A percentile compares a stretch with the other conserved stretches of the same genome.
phyloP scores from a whole-genome alignment of 2,888 invertebrate genomes.

The Rapana venosa region DNA sequence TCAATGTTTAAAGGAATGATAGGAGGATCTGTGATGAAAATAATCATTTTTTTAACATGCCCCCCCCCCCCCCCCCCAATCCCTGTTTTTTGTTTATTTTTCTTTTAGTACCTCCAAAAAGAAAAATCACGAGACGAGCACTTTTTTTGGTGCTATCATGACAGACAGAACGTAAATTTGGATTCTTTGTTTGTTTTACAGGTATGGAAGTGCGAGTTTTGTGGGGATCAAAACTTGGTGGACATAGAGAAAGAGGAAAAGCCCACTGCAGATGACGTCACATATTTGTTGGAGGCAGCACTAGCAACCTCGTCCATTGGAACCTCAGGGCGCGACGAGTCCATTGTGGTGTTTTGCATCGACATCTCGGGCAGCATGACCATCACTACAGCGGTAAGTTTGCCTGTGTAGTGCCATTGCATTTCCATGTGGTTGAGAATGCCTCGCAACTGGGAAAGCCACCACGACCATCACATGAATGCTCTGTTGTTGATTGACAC shows the following conservation, averaged over 20 bases:
- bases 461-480: too few relatives aligned
- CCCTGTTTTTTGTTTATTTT: too few relatives aligned
- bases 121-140: too few relatives aligned
- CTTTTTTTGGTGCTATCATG: too few relatives aligned
- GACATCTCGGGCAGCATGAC: slow-evolving; percentile 78
- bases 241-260: slow-evolving; percentile 75
- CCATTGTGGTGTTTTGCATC: slow-evolving; percentile 75
- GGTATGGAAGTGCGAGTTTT: slow-evolving; percentile 76
- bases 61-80: too few relatives aligned
- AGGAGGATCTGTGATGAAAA: too few relatives aligned
- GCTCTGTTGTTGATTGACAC: too few relatives aligned
- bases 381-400: slow-evolving; percentile 72
- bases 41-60: too few relatives aligned
- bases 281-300: slow-evolving; percentile 75
- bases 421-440: neutral
- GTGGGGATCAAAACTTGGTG: slow-evolving; percentile 63
- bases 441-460: too few relatives aligned
- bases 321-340: slow-evolving; percentile 69
- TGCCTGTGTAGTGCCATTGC: neutral
- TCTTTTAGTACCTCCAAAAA: too few relatives aligned
- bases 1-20: too few relatives aligned
- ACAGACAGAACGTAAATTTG: too few relatives aligned
- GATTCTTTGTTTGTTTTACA: slow-evolving; percentile 44
- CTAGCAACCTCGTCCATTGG: slow-evolving; percentile 68
- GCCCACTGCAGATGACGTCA: slow-evolving; percentile 71